phyloP scores from a whole-genome alignment of 2,797 vertebrate species.

The Petrocephalus sullivani region DNA sequence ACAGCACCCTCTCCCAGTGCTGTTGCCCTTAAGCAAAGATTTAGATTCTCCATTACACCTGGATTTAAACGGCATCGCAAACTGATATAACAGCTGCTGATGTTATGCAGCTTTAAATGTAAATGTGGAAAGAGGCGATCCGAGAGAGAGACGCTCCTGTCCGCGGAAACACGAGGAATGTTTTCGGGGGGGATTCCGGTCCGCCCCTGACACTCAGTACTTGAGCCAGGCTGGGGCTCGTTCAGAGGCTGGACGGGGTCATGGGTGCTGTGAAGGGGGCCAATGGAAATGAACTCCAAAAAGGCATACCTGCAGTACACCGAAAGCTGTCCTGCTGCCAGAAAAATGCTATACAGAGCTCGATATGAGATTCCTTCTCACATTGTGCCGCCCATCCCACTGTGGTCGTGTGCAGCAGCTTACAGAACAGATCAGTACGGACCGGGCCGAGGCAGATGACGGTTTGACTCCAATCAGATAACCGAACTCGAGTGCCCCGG shows the following conservation, averaged over 20 bases:
- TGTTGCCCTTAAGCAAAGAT: background rate
- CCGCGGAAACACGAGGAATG: background rate
- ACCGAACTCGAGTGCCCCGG: slow-evolving; percentile 41
- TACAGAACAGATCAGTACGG: slow-evolving; percentile 40
- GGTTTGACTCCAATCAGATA: slow-evolving; percentile 49
- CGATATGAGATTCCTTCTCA: slow-evolving; percentile 40
- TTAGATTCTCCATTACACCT: background rate
- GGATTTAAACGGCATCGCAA: background rate
- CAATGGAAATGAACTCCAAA: background rate
- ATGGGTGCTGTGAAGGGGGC: background rate
- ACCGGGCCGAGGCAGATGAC: slow-evolving; percentile 46
- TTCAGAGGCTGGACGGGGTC: background rate
- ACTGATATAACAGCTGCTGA: background rate
- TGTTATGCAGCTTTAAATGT: background rate
- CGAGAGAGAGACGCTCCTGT: no score
- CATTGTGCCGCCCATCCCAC: slow-evolving; percentile 34
- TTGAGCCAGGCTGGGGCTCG: no score
- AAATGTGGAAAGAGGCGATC: background rate
- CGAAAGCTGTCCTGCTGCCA: slow-evolving; percentile 31
- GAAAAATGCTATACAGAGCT: slow-evolving; percentile 27
- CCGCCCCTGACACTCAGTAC: background rate
- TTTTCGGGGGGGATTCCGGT: background rate
- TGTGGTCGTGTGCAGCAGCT: slow-evolving; percentile 29
- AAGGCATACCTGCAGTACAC: background rate
- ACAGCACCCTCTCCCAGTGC: background rate